Base-by-base conservation (phyloP, 2,888 invertebrate species). In the Horisme vitalbata region DNA sequence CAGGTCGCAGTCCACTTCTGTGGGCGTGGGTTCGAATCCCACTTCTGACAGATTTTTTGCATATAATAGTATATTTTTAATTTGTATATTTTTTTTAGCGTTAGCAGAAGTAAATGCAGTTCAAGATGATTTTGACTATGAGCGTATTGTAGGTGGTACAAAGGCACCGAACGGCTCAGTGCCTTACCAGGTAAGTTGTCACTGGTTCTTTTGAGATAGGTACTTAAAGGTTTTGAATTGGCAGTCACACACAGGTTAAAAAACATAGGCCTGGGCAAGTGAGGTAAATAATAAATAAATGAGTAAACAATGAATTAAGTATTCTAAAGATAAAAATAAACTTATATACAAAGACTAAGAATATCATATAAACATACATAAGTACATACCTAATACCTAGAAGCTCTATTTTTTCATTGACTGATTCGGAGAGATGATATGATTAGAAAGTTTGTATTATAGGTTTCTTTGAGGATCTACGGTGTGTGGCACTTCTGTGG, bases 401-500 rank as follows among this genome's bases (percentile, higher is more conserved):
- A n/a, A n/a, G n/a, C n/a, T n/a, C n/a, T n/a, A n/a, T n/a, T n/a
- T n/a, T n/a, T n/a, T n/a, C n/a, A n/a, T n/a, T n/a, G n/a, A n/a
- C n/a, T n/a, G n/a, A n/a, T n/a, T n/a, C n/a, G n/a, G n/a, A n/a
- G n/a, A n/a, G n/a, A n/a, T n/a, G n/a, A n/a, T n/a, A n/a, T n/a
- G n/a, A n/a, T n/a, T n/a, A n/a, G n/a, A n/a, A n/a, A n/a, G n/a
- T n/a, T n/a, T n/a, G 13, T 6, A 4, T 46, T 43, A 9, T 15
- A 59, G 58, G 91, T 91, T 0, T 92, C 92, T 0, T 59, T 92
- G 1, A 65, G 92, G 3, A 57, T 79, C 23, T 77, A 76, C 57
- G 88, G 84, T 0, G 75, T 84, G 3, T 82, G 86, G 60, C 93
- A 92, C 59, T 91, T 91, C 65, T 93, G 93, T 54, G 92, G 92